These are phyloP conservation scores for Leguminivora glycinivorella DNA, from an alignment of 1,140 invertebrate genomes.

Conservation along the genomic window DNA sequence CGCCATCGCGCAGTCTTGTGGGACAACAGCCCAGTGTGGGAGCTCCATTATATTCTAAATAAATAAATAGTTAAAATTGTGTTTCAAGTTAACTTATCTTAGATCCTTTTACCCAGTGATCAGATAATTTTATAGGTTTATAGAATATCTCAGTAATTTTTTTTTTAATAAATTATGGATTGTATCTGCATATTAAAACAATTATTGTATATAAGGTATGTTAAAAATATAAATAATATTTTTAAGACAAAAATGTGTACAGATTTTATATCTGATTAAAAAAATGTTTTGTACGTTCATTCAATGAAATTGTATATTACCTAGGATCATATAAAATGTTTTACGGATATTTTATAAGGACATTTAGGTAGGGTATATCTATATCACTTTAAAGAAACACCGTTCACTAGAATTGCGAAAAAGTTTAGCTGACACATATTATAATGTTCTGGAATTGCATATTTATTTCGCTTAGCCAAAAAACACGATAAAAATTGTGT, in stretches of 20 bases:
- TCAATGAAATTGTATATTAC: not conserved
- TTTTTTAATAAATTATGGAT: not conserved
- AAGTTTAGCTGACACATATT: not conserved
- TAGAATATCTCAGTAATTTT: not conserved
- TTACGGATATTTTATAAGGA: not conserved
- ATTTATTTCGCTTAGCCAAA: no score
- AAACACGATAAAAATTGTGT: no score
- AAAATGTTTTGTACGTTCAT: not conserved
- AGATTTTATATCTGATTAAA: slow-evolving; percentile 14
- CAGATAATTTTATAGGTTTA: no score
- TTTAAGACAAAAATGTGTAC: slow-evolving; percentile 15
- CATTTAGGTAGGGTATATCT: not conserved
- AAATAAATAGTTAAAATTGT: no score
- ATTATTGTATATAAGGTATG: not conserved
- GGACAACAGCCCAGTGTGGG: no score
- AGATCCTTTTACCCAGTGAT: no score
- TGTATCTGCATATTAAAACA: not conserved
- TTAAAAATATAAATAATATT: slow-evolving; percentile 1
- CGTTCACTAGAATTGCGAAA: not conserved
- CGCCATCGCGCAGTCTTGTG: no score
- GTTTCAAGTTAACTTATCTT: no score
- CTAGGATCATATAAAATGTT: slow-evolving; percentile 4
- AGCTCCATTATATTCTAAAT: no score
- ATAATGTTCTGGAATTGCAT: no score
- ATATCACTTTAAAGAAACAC: not conserved